Conservation (phyloP, 2,888 invertebrate genomes). For the Neoascia interrupta region DNA sequence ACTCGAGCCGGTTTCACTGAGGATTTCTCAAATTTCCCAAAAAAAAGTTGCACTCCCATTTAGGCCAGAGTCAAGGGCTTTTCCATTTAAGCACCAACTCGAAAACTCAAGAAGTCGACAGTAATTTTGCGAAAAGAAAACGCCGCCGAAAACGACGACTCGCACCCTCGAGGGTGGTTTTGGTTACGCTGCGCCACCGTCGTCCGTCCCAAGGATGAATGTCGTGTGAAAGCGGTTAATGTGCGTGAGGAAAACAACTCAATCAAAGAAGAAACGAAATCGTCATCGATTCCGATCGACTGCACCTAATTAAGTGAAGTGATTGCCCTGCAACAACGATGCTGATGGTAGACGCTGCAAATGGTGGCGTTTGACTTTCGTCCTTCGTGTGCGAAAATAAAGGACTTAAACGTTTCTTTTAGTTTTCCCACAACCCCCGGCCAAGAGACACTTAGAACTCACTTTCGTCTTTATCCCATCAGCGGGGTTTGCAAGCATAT, state of each 20-base stretch:
- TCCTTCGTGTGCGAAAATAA: constrained; percentile 25
- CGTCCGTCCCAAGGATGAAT: constrained; percentile 48
- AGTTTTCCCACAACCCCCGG: constrained; percentile 62
- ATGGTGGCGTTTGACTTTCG: constrained; percentile 57
- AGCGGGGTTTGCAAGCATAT: constrained; percentile 59
- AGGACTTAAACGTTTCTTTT: constrained; percentile 55
- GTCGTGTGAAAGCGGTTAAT: constrained; percentile 70
- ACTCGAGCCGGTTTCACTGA: constrained; percentile 3
- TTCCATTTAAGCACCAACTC: constrained; percentile 71
- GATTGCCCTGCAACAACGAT: too few species aligned
- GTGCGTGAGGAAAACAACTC: constrained; percentile 75
- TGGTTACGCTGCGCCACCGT: neutral
- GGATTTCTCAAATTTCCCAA: constrained; percentile 24
- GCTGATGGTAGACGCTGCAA: constrained; percentile 19
- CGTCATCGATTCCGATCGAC: constrained; percentile 80
- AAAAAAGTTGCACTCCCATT: constrained; percentile 30
- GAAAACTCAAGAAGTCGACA: constrained; percentile 74
- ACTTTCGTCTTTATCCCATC: constrained; percentile 63
- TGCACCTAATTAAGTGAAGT: constrained; percentile 79
- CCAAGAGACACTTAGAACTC: constrained; percentile 56
- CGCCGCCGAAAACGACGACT: constrained; percentile 23
- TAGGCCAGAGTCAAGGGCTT: constrained; percentile 61
- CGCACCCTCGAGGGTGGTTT: constrained; percentile 39
- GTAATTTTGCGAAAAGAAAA: constrained; percentile 60
- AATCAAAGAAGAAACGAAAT: constrained; percentile 68